These are phyloP conservation scores for Clostera curtula DNA, from an alignment of 2,888 invertebrate species.

Conservation along the genomic window DNA sequence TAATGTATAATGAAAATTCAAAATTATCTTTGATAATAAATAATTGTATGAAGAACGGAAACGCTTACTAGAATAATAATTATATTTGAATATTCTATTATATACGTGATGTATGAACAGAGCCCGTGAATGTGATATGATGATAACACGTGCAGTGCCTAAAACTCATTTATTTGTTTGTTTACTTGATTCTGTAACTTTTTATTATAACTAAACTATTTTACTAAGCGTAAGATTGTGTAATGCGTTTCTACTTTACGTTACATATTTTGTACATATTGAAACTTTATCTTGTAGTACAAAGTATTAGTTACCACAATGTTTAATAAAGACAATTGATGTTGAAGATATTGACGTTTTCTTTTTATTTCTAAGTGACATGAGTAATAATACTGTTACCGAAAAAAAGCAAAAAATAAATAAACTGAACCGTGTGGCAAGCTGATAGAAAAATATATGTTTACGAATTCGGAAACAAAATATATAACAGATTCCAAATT, in stretches of 20 bases:
- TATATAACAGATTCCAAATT: no score
- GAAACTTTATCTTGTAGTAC: constrained; percentile 68
- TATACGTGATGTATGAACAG: constrained; percentile 48
- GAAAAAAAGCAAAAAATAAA: constrained; percentile 20
- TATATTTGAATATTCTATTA: constrained; percentile 28
- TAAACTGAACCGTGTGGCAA: constrained; percentile 25
- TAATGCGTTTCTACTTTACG: constrained; percentile 33
- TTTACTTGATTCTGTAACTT: constrained; percentile 37
- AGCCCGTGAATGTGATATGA: constrained; percentile 69
- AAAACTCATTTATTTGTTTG: constrained; percentile 59
- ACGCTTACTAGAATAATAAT: constrained; percentile 66
- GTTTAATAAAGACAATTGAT: constrained; percentile 72
- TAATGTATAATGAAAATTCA: constrained; percentile 19
- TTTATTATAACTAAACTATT: constrained; percentile 38
- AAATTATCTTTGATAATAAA: constrained; percentile 51
- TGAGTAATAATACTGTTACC: constrained; percentile 5
- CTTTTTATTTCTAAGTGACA: constrained; percentile 1
- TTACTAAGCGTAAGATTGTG: constrained; percentile 35
- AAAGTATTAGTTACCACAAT: constrained; percentile 62
- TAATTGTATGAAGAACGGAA: constrained; percentile 65
- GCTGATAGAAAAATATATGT: no score
- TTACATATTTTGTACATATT: constrained; percentile 63
- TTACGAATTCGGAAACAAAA: no score
- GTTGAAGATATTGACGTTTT: constrained; percentile 30
- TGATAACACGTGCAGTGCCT: constrained; percentile 68